These are phyloP conservation scores for Rattus rattus DNA, from an alignment of 2,113 vertebrate genomes.

Conservation along the genomic window DNA sequence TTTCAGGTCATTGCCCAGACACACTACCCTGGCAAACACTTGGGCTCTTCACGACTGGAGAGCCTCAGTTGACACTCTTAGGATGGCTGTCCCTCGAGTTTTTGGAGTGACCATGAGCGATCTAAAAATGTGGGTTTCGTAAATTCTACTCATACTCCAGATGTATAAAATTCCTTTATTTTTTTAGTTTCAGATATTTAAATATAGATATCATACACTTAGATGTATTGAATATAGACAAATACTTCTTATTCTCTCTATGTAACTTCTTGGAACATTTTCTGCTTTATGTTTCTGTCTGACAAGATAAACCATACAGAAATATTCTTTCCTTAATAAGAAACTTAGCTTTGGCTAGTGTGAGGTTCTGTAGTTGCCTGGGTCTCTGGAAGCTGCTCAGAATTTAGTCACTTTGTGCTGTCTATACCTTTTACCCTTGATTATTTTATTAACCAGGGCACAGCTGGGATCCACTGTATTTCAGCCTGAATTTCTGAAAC, in stretches of 20 bases:
- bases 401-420: neutral
- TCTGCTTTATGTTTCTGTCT: neutral
- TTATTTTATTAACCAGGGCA: neutral
- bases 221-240: neutral
- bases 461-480: neutral
- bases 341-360: neutral
- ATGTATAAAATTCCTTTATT: neutral
- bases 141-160: neutral
- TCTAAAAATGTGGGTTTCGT: neutral
- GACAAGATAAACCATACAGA: neutral
- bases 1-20: neutral
- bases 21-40: neutral
- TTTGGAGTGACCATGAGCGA: neutral
- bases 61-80: neutral
- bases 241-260: neutral
- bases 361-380: neutral
- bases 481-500: slow-evolving; percentile 22
- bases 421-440: neutral
- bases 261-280: neutral
- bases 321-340: neutral
- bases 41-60: neutral
- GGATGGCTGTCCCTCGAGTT: neutral
- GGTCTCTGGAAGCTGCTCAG: neutral
- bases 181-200: neutral
- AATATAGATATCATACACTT: neutral